phyloP scores from a whole-genome alignment of 2,888 invertebrate genomes.

The Priocnemis perturbator region DNA sequence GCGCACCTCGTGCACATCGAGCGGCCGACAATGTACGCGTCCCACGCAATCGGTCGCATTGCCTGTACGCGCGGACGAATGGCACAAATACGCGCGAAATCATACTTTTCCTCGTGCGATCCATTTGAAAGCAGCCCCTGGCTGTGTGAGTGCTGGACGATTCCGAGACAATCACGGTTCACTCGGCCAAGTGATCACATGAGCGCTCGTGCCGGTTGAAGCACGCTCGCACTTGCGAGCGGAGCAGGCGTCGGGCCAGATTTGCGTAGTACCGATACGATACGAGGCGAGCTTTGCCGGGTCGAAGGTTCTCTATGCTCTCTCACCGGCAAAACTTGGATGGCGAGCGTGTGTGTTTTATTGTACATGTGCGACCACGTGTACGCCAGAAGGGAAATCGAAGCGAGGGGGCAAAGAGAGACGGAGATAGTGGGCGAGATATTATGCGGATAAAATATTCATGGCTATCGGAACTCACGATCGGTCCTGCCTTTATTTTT shows the following conservation, averaged over 20 bases:
- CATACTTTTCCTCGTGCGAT: background rate
- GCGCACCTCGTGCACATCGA: too few relatives aligned
- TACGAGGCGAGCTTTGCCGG: slow-evolving; percentile 1
- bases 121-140: slow-evolving; percentile 2
- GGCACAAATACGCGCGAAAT: slow-evolving; percentile 4
- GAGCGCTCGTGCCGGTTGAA: too few relatives aligned
- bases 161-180: too few relatives aligned
- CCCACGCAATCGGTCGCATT: background rate
- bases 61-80: slow-evolving; percentile 8
- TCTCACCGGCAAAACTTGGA: background rate
- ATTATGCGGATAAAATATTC: slow-evolving; percentile 70
- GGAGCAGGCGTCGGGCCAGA: background rate
- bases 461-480: slow-evolving; percentile 67
- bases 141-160: background rate
- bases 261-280: background rate
- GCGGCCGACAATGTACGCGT: background rate
- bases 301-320: background rate
- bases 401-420: slow-evolving; percentile 6
- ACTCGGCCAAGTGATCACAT: background rate
- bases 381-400: background rate
- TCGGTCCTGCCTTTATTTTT: slow-evolving; percentile 68
- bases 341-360: background rate
- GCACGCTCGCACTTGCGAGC: too few relatives aligned
- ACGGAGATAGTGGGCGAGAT: slow-evolving; percentile 35
- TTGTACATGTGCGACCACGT: too few relatives aligned